A percentile compares a stretch with the other conserved stretches of the same genome.
Conservation (phyloP, 1,140 invertebrate species). For the Drosophila gunungcola region DNA sequence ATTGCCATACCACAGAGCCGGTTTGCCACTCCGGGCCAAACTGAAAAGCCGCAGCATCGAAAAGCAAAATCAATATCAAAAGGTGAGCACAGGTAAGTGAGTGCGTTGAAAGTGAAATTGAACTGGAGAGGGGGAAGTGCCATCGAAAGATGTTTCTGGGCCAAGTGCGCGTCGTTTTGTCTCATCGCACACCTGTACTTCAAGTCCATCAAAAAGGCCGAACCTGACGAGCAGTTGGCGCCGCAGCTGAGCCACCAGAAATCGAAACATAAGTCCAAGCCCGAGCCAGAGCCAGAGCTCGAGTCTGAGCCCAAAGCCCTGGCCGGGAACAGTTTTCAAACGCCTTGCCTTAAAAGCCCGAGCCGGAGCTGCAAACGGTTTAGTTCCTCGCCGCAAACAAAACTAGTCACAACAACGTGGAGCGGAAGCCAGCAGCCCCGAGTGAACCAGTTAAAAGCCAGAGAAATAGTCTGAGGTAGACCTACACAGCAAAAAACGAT, state of each 20-base stretch:
- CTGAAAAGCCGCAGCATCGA: slow-evolving; percentile 20
- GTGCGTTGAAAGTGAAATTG: slow-evolving; percentile 73
- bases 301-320: slow-evolving; percentile 4
- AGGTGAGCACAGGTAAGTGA: slow-evolving; percentile 59
- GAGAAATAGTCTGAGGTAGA: slow-evolving; percentile 23
- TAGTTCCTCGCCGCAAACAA: slow-evolving; percentile 83
- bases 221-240: slow-evolving; percentile 50
- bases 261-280: slow-evolving; percentile 15
- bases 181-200: slow-evolving; percentile 33
- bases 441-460: slow-evolving; percentile 51
- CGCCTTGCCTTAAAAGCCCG: slow-evolving; percentile 71
- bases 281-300: slow-evolving; percentile 6
- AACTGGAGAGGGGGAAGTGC: slow-evolving; percentile 59
- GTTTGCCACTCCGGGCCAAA: slow-evolving; percentile 51
- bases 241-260: slow-evolving; percentile 40
- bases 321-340: slow-evolving; percentile 55
- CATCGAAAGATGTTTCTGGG: slow-evolving; percentile 71
- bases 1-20: slow-evolving; percentile 69
- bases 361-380: slow-evolving; percentile 73
- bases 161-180: slow-evolving; percentile 57
- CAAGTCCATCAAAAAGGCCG: slow-evolving; percentile 30
- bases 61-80: slow-evolving; percentile 54
- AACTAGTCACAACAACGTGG: slow-evolving; percentile 79
- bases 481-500: slow-evolving; percentile 2
- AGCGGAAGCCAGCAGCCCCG: slow-evolving; percentile 57